These are phyloP conservation scores for Andricus curvator DNA, from an alignment of 2,888 invertebrate species.

Conservation along the genomic window DNA sequence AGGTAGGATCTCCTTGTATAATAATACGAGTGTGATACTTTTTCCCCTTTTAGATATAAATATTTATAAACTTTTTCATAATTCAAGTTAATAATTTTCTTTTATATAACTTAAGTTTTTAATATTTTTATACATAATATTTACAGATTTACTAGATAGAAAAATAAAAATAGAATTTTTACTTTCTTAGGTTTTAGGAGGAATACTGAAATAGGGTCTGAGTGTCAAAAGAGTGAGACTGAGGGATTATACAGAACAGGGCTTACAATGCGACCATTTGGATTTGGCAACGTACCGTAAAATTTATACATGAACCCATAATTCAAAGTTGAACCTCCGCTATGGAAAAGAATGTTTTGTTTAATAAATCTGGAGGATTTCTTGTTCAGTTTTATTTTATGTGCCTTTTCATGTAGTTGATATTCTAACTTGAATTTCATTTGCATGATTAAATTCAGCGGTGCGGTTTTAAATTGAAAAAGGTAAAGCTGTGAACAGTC, in stretches of 20 bases:
- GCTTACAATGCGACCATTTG: background rate
- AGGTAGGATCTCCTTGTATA: too few relatives aligned
- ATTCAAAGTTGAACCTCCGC: background rate
- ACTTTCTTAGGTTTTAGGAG: background rate
- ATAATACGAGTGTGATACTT: too few relatives aligned
- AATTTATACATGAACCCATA: conserved; percentile 21
- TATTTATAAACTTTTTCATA: too few relatives aligned
- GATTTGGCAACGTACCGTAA: conserved; percentile 12
- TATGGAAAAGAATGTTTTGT: background rate
- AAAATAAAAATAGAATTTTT: background rate
- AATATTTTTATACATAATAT: background rate
- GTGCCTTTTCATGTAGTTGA: conserved; percentile 2
- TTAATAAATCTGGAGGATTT: background rate
- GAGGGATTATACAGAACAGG: conserved; percentile 2
- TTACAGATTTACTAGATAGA: background rate
- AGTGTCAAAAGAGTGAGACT: background rate
- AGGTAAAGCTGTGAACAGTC: background rate
- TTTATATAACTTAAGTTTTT: background rate
- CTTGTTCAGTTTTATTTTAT: background rate
- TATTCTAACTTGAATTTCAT: background rate
- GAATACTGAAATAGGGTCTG: background rate
- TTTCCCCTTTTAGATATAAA: too few relatives aligned
- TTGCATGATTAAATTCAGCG: background rate
- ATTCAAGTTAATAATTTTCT: too few relatives aligned
- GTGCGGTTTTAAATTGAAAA: background rate